These are phyloP conservation scores for Probosciger aterrimus DNA, from an alignment of 2,113 vertebrate species.

Conservation along the genomic window DNA sequence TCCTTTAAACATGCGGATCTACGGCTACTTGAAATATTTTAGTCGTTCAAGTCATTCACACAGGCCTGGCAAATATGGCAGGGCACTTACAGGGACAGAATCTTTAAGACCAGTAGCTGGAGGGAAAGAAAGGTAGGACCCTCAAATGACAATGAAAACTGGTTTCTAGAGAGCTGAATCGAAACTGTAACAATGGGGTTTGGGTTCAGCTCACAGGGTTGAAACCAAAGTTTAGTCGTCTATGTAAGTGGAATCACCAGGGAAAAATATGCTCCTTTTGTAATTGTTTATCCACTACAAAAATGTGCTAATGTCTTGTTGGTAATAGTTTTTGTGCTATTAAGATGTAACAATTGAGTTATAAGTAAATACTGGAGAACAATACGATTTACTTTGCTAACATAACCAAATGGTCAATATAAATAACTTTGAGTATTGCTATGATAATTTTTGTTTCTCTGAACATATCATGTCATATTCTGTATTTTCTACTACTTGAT, in stretches of 20 bases:
- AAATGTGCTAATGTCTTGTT: not conserved
- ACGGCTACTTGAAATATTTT: not conserved
- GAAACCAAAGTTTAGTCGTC: not conserved
- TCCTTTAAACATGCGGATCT: not conserved
- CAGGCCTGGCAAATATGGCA: not conserved
- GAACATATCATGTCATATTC: not conserved
- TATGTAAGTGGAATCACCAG: not conserved
- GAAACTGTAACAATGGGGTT: not conserved
- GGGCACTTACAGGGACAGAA: not conserved
- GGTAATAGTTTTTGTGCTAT: not conserved
- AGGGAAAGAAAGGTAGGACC: not conserved
- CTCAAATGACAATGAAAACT: not conserved
- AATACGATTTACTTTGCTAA: not conserved
- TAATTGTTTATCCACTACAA: not conserved
- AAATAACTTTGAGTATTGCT: not conserved
- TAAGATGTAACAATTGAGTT: not conserved
- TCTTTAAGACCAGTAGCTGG: not conserved
- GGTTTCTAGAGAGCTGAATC: not conserved
- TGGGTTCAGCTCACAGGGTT: not conserved
- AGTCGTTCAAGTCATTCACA: not conserved
- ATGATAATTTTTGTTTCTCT: constrained; percentile 15
- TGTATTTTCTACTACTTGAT: constrained; percentile 46
- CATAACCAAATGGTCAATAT: constrained; percentile 13
- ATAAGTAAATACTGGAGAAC: not conserved
- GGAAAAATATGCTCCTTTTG: not conserved